phyloP scores from a whole-genome alignment of 2,113 vertebrate species.

The Catagonus wagneri region DNA sequence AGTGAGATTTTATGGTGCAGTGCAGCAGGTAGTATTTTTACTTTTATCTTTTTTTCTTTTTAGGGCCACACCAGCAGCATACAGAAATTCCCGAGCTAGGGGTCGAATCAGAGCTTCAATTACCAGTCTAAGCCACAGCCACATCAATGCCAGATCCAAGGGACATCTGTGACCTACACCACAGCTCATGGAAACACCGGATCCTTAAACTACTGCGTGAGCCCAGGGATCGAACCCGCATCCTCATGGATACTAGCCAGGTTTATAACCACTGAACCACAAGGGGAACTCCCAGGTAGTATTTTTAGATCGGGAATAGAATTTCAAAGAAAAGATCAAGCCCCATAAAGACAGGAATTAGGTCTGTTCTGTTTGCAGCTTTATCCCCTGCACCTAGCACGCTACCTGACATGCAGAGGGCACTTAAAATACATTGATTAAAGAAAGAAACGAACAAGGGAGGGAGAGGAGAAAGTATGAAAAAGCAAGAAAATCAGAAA shows the following conservation, averaged over 20 bases:
- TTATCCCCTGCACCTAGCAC: not conserved
- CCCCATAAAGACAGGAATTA: not conserved
- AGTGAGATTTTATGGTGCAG: not conserved
- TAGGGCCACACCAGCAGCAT: too few relatives aligned
- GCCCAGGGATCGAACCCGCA: too few relatives aligned
- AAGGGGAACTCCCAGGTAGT: not conserved
- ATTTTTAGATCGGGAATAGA: not conserved
- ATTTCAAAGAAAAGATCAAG: not conserved
- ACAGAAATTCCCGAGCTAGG: too few relatives aligned
- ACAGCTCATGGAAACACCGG: too few relatives aligned
- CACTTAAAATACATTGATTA: not conserved
- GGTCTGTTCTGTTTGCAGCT: not conserved
- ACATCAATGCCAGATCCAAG: too few relatives aligned
- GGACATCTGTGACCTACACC: too few relatives aligned
- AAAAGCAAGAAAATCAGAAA: not conserved
- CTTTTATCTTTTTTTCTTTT: too few relatives aligned
- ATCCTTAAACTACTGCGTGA: too few relatives aligned
- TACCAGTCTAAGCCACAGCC: too few relatives aligned
- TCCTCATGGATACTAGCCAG: too few relatives aligned
- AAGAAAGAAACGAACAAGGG: not conserved
- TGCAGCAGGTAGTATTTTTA: not conserved
- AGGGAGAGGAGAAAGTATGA: not conserved
- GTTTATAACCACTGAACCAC: too few relatives aligned
- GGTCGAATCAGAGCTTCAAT: too few relatives aligned
- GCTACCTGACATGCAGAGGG: not conserved